Evolutionary conservation across 2,797 vertebrate species (phyloP).

Genomic region (Chlorospingus semifuscus): DNA sequence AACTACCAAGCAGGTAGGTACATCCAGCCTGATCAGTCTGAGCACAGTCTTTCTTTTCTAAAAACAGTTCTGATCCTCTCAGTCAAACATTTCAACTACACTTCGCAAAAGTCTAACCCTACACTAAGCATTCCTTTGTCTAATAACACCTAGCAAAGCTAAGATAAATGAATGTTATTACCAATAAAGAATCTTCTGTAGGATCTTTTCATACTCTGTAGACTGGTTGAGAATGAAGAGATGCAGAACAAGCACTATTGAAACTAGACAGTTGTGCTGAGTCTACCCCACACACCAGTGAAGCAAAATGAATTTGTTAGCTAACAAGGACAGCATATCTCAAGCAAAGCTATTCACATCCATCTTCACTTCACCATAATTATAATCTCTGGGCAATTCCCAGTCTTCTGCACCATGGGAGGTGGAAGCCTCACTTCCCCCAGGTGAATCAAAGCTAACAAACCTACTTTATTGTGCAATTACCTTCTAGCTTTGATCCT

Average conservation of each 20-base stretch:
- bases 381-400: background rate
- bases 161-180: background rate
- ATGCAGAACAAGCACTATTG: background rate
- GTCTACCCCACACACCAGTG: background rate
- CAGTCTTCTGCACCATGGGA: background rate
- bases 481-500: conserved; percentile 12
- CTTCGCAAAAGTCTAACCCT: background rate
- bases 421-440: background rate
- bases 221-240: background rate
- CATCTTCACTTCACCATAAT: background rate
- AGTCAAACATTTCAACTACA: background rate
- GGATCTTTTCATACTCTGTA: background rate
- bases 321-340: background rate
- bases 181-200: background rate
- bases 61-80: background rate
- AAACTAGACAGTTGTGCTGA: background rate
- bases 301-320: background rate
- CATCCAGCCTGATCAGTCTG: background rate
- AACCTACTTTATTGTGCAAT: background rate
- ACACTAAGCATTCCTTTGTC: background rate
- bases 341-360: background rate
- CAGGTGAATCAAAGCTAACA: background rate
- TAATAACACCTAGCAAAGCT: background rate
- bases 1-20: background rate
- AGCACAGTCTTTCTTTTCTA: background rate